These are phyloP conservation scores for Cynocephalus volans DNA, from an alignment of 2,113 vertebrate species.

Conservation along the genomic window DNA sequence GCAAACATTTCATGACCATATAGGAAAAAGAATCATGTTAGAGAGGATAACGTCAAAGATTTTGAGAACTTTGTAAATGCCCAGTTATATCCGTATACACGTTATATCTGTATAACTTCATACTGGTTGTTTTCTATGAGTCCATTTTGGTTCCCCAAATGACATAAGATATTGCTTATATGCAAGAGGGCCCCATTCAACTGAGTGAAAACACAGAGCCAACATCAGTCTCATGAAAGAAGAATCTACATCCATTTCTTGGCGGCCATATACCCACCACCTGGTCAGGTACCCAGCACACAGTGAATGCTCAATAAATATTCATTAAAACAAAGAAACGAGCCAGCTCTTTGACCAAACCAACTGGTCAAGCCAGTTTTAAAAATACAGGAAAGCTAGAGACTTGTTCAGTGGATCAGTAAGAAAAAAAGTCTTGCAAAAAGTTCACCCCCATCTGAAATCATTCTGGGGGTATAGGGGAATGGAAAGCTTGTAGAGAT, in stretches of 20 bases:
- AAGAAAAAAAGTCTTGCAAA: background rate
- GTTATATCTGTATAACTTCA: background rate
- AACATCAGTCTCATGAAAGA: fast-evolving
- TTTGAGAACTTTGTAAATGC: background rate
- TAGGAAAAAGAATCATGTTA: background rate
- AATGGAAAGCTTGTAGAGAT: background rate
- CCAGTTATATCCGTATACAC: too few relatives aligned
- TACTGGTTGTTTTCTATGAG: background rate
- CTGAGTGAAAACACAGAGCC: background rate
- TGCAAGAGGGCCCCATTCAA: background rate
- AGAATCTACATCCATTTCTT: background rate
- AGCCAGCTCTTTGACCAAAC: background rate
- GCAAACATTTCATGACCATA: too few relatives aligned
- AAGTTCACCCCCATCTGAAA: background rate
- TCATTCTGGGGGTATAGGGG: background rate
- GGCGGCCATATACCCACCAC: background rate
- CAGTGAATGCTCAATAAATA: background rate
- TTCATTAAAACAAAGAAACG: background rate
- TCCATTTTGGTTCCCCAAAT: background rate
- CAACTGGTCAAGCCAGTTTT: background rate
- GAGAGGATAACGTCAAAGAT: background rate
- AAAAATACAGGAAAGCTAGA: background rate
- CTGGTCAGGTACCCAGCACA: background rate
- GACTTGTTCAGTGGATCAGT: background rate
- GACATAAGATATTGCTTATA: background rate